Conservation (phyloP, 1,140 invertebrate genomes). For the Limonius californicus region DNA sequence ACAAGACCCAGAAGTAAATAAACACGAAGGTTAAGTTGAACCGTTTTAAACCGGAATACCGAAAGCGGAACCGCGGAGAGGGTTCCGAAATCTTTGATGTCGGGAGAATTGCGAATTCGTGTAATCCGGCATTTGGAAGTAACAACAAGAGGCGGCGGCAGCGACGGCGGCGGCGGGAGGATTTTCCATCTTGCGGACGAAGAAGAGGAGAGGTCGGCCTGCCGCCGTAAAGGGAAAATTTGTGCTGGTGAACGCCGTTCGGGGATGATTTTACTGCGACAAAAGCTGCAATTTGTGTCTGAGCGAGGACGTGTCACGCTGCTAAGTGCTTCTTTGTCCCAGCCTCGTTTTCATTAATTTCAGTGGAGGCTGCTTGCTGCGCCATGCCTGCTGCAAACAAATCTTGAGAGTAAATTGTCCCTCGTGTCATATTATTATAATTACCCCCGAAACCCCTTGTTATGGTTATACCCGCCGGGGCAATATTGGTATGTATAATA, state of each 20-base stretch:
- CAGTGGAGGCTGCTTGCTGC: neutral
- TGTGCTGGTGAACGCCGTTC: neutral
- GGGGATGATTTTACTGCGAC: slow-evolving; percentile 8
- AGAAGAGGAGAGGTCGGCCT: neutral
- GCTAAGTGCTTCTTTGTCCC: slow-evolving; percentile 7
- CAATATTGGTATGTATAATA: neutral
- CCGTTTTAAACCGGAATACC: slow-evolving; percentile 4
- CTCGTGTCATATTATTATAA: neutral
- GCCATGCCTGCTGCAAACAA: neutral
- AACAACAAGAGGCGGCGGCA: neutral
- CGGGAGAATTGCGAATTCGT: neutral
- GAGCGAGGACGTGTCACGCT: slow-evolving; percentile 3
- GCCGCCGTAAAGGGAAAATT: neutral
- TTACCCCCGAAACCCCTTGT: neutral
- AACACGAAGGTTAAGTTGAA: slow-evolving; percentile 1
- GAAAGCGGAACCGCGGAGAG: neutral
- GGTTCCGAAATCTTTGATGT: slow-evolving; percentile 1
- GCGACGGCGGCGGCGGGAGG: neutral
- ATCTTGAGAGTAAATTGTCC: neutral
- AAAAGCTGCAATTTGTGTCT: slow-evolving; percentile 9
- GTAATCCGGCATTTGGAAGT: neutral
- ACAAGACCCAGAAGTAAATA: slow-evolving; percentile 1
- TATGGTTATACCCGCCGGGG: neutral
- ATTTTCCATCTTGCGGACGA: neutral
- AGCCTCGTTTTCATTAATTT: slow-evolving; percentile 8